Conservation (phyloP, 1,140 invertebrate genomes). For the Helicoverpa armigera region DNA sequence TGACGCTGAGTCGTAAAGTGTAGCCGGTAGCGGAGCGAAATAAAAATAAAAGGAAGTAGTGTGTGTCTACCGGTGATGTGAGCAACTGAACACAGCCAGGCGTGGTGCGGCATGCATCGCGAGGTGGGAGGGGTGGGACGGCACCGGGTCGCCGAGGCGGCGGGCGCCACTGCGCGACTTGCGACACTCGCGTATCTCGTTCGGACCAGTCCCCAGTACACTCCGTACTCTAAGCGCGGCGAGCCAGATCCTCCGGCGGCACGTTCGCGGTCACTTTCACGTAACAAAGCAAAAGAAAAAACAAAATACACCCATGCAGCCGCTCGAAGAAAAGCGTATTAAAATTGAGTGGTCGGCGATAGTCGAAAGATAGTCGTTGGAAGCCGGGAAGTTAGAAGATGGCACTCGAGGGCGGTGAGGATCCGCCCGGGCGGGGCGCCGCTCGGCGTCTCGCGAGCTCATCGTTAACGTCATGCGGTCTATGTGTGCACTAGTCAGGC, state of each 20-base stretch:
- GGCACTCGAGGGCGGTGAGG: slow-evolving; percentile 65
- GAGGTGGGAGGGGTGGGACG: slow-evolving; percentile 78
- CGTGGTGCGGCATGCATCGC: slow-evolving; percentile 85
- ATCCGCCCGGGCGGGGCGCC: slow-evolving; percentile 62
- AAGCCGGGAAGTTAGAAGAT: slow-evolving; percentile 74
- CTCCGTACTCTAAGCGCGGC: slow-evolving; percentile 61
- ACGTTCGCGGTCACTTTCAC: slow-evolving; percentile 78
- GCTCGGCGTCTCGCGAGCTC: slow-evolving; percentile 58
- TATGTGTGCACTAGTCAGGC: slow-evolving; percentile 82
- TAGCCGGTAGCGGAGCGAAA: slow-evolving; percentile 84
- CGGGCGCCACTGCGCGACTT: slow-evolving; percentile 58
- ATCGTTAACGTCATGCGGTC: slow-evolving; percentile 74
- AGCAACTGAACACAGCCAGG: slow-evolving; percentile 87
- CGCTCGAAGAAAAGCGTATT: slow-evolving; percentile 75
- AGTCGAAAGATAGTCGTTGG: slow-evolving; percentile 62
- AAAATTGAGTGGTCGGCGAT: slow-evolving; percentile 59
- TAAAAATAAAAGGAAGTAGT: slow-evolving; percentile 83
- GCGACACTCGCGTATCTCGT: slow-evolving; percentile 60
- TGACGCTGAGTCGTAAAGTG: slow-evolving; percentile 78
- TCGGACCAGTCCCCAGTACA: slow-evolving; percentile 70
- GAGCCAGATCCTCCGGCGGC: slow-evolving; percentile 78
- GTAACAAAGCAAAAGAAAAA: slow-evolving; percentile 87
- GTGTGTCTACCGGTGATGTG: slow-evolving; percentile 86
- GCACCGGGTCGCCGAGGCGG: slow-evolving; percentile 60
- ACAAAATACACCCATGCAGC: slow-evolving; percentile 82